These are phyloP conservation scores for Achatina immaculata DNA, from an alignment of 1,140 invertebrate genomes.

Conservation along the genomic window DNA sequence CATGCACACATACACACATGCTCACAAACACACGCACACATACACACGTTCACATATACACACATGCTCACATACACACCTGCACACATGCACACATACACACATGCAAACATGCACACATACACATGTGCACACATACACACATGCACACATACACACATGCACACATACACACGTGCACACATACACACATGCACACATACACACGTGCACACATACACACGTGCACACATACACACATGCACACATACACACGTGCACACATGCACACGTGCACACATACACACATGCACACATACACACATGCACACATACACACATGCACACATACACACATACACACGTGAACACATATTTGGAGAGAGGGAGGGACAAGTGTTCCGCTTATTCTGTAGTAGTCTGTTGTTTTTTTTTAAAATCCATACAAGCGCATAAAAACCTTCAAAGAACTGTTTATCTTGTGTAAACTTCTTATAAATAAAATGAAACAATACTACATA, in stretches of 20 bases:
- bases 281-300: conserved; percentile 23
- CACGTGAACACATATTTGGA: neutral
- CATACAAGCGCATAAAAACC: too few species aligned
- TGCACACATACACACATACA: neutral
- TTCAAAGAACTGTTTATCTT: too few species aligned
- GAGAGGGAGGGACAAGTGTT: neutral
- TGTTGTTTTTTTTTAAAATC: too few species aligned
- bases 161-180: neutral
- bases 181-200: neutral
- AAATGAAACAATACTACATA: too few species aligned
- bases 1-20: too few species aligned
- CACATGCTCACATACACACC: too few species aligned
- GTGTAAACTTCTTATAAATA: too few species aligned
- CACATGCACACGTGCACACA: conserved; percentile 23
- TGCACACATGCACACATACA: too few species aligned
- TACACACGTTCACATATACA: too few species aligned
- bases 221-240: conserved; percentile 17
- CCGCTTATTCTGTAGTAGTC: too few species aligned
- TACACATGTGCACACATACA: neutral
- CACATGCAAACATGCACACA: neutral
- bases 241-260: conserved; percentile 1
- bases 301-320: conserved; percentile 18
- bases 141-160: conserved; percentile 10
- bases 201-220: neutral
- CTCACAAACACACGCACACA: too few species aligned